Conservation (phyloP, 1,140 invertebrate genomes). For the Aphelenchoides fujianensis region DNA sequence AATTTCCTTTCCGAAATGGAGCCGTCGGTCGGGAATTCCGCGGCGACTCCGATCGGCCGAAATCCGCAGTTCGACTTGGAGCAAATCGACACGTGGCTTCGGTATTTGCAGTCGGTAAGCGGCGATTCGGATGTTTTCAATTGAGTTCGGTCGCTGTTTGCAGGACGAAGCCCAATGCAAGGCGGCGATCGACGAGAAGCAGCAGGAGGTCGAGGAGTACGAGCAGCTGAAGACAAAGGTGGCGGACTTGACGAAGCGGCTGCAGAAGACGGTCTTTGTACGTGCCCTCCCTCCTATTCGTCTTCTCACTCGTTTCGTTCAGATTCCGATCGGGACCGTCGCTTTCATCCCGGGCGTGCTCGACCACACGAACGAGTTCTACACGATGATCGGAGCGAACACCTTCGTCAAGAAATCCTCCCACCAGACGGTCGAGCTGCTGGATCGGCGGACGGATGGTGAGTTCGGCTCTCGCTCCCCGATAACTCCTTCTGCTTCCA, state of each 20-base stretch:
- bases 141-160: background rate
- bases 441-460: constrained; percentile 29
- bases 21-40: no score
- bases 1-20: no score
- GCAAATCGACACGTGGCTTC: background rate
- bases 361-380: constrained; percentile 6
- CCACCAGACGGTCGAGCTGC: constrained; percentile 21
- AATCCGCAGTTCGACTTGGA: background rate
- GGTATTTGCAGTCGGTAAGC: constrained; percentile 7
- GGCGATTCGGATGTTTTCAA: background rate
- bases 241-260: background rate
- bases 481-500: background rate
- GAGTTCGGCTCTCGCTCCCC: constrained; percentile 13
- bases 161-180: background rate
- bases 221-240: background rate
- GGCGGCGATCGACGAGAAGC: background rate
- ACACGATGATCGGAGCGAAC: constrained; percentile 33
- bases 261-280: background rate
- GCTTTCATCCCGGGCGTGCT: constrained; percentile 3
- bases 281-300: no score
- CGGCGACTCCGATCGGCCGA: no score
- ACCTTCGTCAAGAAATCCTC: constrained; percentile 30
- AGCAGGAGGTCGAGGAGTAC: background rate
- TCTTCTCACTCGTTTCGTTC: background rate
- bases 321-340: constrained; percentile 10